Conservation (phyloP, 2,888 invertebrate species). For the Lasioglossum vierecki region DNA sequence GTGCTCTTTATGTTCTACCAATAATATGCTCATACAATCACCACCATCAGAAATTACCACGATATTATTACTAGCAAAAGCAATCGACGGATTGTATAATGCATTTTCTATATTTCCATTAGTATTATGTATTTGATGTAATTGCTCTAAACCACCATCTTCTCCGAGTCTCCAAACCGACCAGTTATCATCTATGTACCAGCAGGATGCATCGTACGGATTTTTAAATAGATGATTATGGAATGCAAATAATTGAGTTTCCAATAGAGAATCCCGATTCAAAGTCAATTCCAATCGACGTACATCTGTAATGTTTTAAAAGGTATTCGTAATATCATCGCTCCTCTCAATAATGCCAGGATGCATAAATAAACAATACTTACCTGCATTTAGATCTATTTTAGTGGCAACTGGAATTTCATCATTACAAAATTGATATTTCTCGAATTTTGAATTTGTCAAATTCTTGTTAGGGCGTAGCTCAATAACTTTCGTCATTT, state of each 20-base stretch:
- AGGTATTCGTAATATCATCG: neutral
- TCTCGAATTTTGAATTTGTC: conserved; percentile 77
- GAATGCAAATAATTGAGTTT: conserved; percentile 80
- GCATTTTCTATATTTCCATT: conserved; percentile 33
- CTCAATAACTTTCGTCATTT: conserved; percentile 79
- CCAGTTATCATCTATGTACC: conserved; percentile 77
- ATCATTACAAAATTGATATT: conserved; percentile 79
- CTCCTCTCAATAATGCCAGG: neutral
- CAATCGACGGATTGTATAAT: conserved; percentile 79
- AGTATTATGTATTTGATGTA: conserved; percentile 59
- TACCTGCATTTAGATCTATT: conserved; percentile 72
- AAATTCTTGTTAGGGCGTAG: conserved; percentile 75
- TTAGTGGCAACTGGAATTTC: conserved; percentile 68
- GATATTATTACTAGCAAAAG: conserved; percentile 75
- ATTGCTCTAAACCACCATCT: conserved; percentile 60
- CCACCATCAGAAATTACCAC: conserved; percentile 73
- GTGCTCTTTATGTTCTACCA: conserved; percentile 36
- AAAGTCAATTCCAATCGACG: conserved; percentile 74
- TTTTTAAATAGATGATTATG: conserved; percentile 82
- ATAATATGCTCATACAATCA: conserved; percentile 72
- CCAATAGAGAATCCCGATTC: conserved; percentile 79
- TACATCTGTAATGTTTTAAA: conserved; percentile 73
- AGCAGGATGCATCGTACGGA: conserved; percentile 78
- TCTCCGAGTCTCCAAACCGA: conserved; percentile 74
- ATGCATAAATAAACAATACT: conserved; percentile 22